Evolutionary conservation across 2,888 invertebrate genomes (phyloP).

Genomic region (Xanthia togata): DNA sequence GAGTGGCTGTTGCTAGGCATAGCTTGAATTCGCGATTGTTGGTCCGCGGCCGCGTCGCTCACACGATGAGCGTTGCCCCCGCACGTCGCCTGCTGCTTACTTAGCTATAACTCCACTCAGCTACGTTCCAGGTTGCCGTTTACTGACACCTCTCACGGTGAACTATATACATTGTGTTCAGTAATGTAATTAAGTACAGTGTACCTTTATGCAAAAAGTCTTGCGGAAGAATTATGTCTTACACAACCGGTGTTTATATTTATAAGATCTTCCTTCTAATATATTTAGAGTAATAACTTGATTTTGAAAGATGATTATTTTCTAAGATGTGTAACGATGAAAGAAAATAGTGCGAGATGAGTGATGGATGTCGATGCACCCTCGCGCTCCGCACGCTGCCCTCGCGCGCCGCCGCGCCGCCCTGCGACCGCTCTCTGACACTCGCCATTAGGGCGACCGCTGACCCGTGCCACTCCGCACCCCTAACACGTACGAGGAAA

Average conservation of each 20-base stretch:
- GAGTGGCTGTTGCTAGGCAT: constrained; percentile 88
- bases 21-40: constrained; percentile 88
- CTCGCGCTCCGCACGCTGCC: constrained; percentile 48
- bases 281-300: not conserved
- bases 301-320: not conserved
- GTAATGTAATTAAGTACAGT: constrained; percentile 64
- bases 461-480: constrained; percentile 82
- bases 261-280: not conserved
- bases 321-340: constrained; percentile 23
- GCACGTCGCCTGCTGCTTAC: constrained; percentile 70
- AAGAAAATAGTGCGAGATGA: constrained; percentile 31
- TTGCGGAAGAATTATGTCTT: not conserved
- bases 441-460: constrained; percentile 81
- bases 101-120: constrained; percentile 67
- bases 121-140: constrained; percentile 71
- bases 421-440: constrained; percentile 75
- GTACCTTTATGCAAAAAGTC: constrained; percentile 7
- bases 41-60: constrained; percentile 85
- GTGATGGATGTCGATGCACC: constrained; percentile 51
- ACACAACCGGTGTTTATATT: not conserved
- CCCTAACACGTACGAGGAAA: constrained; percentile 72
- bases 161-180: constrained; percentile 74
- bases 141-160: constrained; percentile 78
- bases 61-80: constrained; percentile 90
- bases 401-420: constrained; percentile 51